phyloP scores from a whole-genome alignment of 1,140 invertebrate genomes.

The Drosophila hydei region DNA sequence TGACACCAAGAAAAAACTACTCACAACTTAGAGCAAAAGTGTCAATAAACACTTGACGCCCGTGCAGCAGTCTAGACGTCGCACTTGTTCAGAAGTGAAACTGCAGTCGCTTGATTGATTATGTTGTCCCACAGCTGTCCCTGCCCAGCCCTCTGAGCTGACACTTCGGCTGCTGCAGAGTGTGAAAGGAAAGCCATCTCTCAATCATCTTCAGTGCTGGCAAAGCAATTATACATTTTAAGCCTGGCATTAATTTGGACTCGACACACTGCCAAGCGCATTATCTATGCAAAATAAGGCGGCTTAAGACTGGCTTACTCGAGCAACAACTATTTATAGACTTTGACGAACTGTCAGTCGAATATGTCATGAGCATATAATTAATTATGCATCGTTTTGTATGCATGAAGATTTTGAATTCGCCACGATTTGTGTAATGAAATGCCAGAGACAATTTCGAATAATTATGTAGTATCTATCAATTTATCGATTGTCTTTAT shows the following conservation, averaged over 20 bases:
- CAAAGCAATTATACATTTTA: conserved; percentile 10
- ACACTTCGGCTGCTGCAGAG: background rate
- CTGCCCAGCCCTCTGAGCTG: background rate
- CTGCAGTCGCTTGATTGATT: conserved; percentile 58
- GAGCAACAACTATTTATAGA: background rate
- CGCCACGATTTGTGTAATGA: too few relatives aligned
- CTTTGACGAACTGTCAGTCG: too few relatives aligned
- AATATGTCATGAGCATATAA: too few relatives aligned
- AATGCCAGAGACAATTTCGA: too few relatives aligned
- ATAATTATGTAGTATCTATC: too few relatives aligned
- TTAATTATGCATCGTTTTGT: too few relatives aligned
- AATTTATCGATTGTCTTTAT: too few relatives aligned
- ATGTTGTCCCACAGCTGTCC: conserved; percentile 22
- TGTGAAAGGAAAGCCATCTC: conserved; percentile 7
- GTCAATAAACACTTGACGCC: conserved; percentile 58
- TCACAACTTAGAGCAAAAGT: conserved; percentile 53
- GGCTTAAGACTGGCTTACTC: background rate
- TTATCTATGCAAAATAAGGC: background rate
- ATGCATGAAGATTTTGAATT: too few relatives aligned
- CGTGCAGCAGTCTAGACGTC: conserved; percentile 40
- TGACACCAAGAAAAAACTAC: conserved; percentile 35
- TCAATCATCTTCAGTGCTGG: conserved; percentile 9
- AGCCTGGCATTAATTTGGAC: background rate
- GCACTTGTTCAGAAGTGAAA: conserved; percentile 46
- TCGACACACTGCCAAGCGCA: background rate